A percentile compares a stretch with the other conserved stretches of the same genome.
phyloP scores from a whole-genome alignment of 2,113 vertebrate genomes.

The Bubo scandiacus region DNA sequence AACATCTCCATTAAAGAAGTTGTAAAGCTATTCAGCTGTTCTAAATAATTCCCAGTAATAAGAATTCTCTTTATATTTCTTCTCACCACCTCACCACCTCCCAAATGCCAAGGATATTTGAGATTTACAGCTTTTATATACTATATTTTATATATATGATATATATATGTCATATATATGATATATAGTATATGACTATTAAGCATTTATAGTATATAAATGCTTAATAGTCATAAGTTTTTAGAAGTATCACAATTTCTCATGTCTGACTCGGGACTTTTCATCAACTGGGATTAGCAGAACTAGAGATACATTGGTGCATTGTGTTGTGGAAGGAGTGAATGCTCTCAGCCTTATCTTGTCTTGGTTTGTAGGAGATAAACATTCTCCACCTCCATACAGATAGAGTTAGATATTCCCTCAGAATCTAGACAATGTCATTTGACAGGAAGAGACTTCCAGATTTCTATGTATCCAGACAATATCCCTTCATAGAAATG shows the following conservation, averaged over 20 bases:
- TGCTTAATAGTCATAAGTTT: not conserved
- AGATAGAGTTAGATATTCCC: not conserved
- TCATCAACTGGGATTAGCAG: not conserved
- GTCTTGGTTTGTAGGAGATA: not conserved
- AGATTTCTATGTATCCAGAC: not conserved
- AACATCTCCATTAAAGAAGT: not conserved
- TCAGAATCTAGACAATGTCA: not conserved
- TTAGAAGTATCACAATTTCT: not conserved
- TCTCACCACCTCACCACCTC: not conserved
- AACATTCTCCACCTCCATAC: not conserved
- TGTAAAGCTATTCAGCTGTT: not conserved
- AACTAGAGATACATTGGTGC: not conserved
- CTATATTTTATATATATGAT: no score
- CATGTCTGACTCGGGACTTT: not conserved
- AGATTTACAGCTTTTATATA: not conserved
- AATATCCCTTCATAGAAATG: not conserved
- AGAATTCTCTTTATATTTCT: not conserved
- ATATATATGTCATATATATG: no score
- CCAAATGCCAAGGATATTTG: slow-evolving; percentile 6
- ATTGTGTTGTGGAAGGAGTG: not conserved
- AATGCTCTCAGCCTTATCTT: not conserved
- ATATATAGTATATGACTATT: no score
- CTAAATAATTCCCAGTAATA: not conserved
- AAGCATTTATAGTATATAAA: not conserved
- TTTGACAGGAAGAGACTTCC: not conserved